Evolutionary conservation across 1,140 invertebrate species (phyloP).

Genomic region (Trichoplusia ni): DNA sequence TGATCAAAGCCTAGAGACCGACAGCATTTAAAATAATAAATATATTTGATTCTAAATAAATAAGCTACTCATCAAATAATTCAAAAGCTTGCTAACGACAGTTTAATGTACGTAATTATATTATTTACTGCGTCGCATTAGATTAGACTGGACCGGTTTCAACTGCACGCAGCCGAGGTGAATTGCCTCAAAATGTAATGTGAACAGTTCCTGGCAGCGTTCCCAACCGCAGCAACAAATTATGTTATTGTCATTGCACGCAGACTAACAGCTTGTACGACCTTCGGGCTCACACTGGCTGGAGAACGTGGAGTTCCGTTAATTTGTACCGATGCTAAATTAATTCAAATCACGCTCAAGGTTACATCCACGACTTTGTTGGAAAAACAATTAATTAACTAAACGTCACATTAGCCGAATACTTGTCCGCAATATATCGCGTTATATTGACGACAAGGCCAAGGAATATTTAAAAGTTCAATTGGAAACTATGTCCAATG

Average conservation of each 20-base stretch:
- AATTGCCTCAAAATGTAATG: slow-evolving; percentile 21
- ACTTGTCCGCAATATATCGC: slow-evolving; percentile 8
- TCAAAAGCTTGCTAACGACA: neutral
- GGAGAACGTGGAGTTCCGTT: slow-evolving; percentile 10
- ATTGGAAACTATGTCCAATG: too few species aligned
- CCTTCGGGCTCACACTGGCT: slow-evolving; percentile 2
- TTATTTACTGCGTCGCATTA: slow-evolving; percentile 6
- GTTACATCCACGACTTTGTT: neutral
- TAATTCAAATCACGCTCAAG: slow-evolving; percentile 10
- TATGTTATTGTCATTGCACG: slow-evolving; percentile 23
- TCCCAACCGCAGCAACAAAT: slow-evolving; percentile 22
- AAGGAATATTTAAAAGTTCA: too few species aligned
- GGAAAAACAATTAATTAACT: slow-evolving; percentile 5
- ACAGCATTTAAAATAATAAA: too few species aligned
- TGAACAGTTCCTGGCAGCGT: slow-evolving; percentile 29
- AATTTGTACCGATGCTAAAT: slow-evolving; percentile 1
- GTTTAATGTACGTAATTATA: slow-evolving; percentile 13
- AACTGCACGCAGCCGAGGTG: slow-evolving; percentile 21
- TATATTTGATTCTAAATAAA: too few species aligned
- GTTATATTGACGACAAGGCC: too few species aligned
- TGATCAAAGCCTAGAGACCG: too few species aligned
- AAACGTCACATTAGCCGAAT: neutral
- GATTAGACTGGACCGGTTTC: slow-evolving; percentile 10
- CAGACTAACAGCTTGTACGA: neutral
- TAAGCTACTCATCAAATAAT: too few species aligned